Conservation (phyloP, 2,888 invertebrate genomes). For the Pemphredon lugubris region DNA sequence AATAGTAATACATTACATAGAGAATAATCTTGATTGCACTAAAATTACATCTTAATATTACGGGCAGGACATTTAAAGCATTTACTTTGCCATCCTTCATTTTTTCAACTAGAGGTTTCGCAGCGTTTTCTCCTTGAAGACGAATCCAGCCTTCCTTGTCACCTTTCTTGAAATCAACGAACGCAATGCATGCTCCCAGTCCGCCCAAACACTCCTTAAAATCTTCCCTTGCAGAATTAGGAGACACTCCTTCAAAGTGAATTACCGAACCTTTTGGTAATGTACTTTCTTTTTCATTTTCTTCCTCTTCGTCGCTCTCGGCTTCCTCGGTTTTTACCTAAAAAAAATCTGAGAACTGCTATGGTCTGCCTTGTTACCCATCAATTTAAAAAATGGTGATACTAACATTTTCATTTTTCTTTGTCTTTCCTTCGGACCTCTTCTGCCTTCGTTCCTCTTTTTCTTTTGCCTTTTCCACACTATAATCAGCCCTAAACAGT, state of each 20-base stretch:
- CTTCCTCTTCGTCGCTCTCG: conserved; percentile 46
- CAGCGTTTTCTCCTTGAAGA: conserved; percentile 87
- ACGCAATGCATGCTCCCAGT: conserved; percentile 85
- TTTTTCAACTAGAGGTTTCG: conserved; percentile 85
- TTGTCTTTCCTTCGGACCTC: conserved; percentile 82
- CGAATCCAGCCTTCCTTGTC: conserved; percentile 89
- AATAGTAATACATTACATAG: background rate
- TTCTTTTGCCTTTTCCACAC: conserved; percentile 86
- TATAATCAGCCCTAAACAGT: conserved; percentile 82
- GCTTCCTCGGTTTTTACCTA: conserved; percentile 12
- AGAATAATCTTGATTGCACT: too few species aligned
- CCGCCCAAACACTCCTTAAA: conserved; percentile 87
- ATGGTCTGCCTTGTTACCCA: too few species aligned
- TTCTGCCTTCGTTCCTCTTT: conserved; percentile 83
- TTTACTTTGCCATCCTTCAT: conserved; percentile 85
- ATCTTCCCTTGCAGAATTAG: conserved; percentile 86
- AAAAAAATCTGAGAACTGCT: background rate
- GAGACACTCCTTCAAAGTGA: conserved; percentile 85
- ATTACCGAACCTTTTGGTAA: conserved; percentile 89
- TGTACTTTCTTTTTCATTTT: conserved; percentile 52
- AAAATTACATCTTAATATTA: too few species aligned
- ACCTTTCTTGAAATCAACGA: conserved; percentile 89
- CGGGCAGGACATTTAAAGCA: too few species aligned
- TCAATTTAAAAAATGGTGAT: too few species aligned
- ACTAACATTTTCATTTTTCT: conserved; percentile 79